A percentile compares a stretch with the other conserved stretches of the same genome.
phyloP scores from a whole-genome alignment of 92 coral and sea anemone species.

The Pocillopora grandis region DNA sequence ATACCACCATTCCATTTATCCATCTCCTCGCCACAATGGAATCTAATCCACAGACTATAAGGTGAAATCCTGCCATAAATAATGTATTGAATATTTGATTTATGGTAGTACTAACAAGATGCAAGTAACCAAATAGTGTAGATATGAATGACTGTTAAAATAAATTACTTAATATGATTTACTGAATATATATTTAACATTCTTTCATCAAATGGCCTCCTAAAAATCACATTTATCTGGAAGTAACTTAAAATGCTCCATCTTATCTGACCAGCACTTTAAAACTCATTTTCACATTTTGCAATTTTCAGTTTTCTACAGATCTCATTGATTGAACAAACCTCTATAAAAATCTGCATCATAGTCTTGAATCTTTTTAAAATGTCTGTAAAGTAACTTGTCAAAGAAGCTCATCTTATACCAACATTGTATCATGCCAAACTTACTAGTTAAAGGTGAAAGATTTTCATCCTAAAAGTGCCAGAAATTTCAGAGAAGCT shows the following conservation, averaged over 20 bases:
- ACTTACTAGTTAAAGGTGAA: too few species aligned
- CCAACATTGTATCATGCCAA: too few species aligned
- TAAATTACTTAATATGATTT: not conserved
- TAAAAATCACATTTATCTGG: too few species aligned
- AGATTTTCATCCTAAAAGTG: too few species aligned
- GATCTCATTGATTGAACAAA: constrained; percentile 21
- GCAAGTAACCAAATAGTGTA: not conserved
- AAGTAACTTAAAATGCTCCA: too few species aligned
- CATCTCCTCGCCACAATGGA: constrained; percentile 96
- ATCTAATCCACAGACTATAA: constrained; percentile 96
- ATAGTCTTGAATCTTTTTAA: constrained; percentile 89
- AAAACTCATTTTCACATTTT: too few species aligned
- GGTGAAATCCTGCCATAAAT: constrained; percentile 74
- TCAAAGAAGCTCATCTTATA: not conserved
- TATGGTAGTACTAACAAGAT: too few species aligned
- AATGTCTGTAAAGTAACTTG: constrained; percentile 64
- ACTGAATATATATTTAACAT: too few species aligned
- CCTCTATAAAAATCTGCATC: constrained; percentile 93
- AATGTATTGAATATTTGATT: not conserved
- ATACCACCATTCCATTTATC: constrained; percentile 98
- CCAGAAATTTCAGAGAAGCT: too few species aligned
- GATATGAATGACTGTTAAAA: not conserved
- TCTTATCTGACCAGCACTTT: too few species aligned
- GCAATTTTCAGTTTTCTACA: too few species aligned
- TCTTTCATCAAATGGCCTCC: too few species aligned